Percentiles rank a stretch among this genome's conserved stretches.
Conservation (phyloP, 2,113 vertebrate genomes). For the Apodemus speciosus region DNA sequence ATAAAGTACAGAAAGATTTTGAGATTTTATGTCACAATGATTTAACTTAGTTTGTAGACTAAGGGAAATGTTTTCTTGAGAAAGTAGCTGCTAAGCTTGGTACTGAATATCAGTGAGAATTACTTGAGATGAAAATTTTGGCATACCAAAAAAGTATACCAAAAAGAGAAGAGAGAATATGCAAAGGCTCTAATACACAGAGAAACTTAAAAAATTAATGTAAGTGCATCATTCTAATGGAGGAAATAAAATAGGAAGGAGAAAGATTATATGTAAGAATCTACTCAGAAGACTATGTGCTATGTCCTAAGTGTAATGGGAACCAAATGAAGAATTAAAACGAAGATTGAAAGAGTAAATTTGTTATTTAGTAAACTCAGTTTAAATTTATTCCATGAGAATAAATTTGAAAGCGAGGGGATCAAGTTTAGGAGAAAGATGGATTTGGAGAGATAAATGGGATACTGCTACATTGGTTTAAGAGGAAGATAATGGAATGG, state of each 20-base stretch:
- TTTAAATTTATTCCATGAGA: not conserved
- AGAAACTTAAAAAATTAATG: not conserved
- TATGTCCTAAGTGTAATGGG: not conserved
- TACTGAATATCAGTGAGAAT: not conserved
- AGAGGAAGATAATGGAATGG: not conserved
- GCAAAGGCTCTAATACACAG: not conserved
- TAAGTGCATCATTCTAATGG: not conserved
- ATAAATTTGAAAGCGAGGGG: not conserved
- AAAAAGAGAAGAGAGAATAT: not conserved
- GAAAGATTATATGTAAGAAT: not conserved
- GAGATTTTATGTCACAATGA: not conserved
- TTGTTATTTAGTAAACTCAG: not conserved
- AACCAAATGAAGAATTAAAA: not conserved
- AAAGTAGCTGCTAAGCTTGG: not conserved
- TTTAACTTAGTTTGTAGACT: not conserved
- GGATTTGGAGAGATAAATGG: not conserved
- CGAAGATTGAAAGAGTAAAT: not conserved
- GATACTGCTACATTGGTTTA: not conserved
- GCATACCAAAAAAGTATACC: not conserved
- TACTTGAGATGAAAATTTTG: not conserved
- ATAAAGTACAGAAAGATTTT: not conserved
- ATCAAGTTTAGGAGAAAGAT: not conserved
- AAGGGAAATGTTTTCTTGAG: not conserved
- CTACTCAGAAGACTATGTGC: not conserved
- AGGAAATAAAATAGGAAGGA: not conserved